A percentile compares a stretch with the other conserved stretches of the same genome.
phyloP scores from a whole-genome alignment of 2,113 vertebrate genomes.

The Archocentrus centrarchus region DNA sequence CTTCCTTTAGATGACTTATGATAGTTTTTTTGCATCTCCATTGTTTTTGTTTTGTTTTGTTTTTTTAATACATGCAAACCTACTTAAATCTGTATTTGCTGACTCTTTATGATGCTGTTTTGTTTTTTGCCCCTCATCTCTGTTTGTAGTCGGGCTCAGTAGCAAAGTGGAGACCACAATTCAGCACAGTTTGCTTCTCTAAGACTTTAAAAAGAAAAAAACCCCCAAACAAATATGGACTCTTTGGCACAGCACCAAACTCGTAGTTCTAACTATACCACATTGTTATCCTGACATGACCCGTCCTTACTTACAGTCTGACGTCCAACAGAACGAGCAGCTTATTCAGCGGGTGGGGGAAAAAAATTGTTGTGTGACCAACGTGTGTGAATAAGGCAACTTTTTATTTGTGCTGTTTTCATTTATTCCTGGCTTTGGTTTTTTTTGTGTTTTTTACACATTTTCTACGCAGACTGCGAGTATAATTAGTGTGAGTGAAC shows the following conservation, averaged over 20 bases:
- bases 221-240: background rate
- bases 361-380: background rate
- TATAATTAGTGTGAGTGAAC: constrained; percentile 26
- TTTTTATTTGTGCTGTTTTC: background rate
- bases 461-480: background rate
- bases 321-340: background rate
- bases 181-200: background rate
- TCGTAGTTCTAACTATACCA: background rate
- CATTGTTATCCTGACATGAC: background rate
- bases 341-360: background rate
- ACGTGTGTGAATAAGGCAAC: background rate
- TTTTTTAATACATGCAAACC: background rate
- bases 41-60: background rate
- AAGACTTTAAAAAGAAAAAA: background rate
- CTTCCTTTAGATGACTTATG: constrained; percentile 32
- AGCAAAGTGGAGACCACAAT: background rate
- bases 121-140: background rate
- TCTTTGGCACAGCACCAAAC: background rate
- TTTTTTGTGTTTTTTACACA: background rate
- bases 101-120: background rate
- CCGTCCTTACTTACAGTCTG: background rate
- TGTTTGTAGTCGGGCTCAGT: background rate
- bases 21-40: constrained; percentile 8
- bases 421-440: background rate
- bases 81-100: background rate